Conservation (phyloP, 2,113 vertebrate species). For the Sapayoa aenigma region DNA sequence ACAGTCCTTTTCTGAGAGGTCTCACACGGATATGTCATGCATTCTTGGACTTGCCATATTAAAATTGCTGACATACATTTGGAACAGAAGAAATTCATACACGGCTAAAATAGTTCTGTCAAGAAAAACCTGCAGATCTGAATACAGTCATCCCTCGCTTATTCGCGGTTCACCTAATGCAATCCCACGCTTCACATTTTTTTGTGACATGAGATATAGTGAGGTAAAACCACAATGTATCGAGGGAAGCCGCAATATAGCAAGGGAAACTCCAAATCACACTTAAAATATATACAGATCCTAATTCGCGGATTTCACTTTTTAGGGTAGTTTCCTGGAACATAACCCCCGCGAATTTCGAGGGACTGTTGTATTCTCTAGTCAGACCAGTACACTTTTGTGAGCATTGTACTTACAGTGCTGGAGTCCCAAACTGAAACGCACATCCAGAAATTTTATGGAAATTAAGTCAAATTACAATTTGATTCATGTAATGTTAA, state of each 20-base stretch:
- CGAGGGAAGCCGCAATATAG: no score
- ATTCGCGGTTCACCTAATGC: no score
- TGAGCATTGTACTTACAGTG: background rate
- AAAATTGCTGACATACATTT: background rate
- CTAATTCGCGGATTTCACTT: no score
- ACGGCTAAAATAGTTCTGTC: background rate
- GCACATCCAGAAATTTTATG: background rate
- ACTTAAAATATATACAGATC: no score
- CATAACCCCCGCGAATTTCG: no score
- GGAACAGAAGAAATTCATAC: background rate
- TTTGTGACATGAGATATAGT: no score
- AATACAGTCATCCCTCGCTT: no score
- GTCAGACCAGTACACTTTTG: background rate
- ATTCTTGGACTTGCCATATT: background rate
- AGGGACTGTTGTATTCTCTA: no score
- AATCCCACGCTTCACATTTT: no score
- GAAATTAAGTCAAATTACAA: background rate
- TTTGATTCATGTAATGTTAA: background rate
- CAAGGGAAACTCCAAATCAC: no score
- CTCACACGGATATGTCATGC: fast-evolving
- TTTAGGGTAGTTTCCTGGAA: no score
- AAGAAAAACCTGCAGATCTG: background rate
- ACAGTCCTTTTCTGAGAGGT: background rate
- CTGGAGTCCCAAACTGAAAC: background rate
- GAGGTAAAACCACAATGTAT: no score